Base-by-base conservation (phyloP, 2,888 invertebrate species). In the Catocala fraxini region DNA sequence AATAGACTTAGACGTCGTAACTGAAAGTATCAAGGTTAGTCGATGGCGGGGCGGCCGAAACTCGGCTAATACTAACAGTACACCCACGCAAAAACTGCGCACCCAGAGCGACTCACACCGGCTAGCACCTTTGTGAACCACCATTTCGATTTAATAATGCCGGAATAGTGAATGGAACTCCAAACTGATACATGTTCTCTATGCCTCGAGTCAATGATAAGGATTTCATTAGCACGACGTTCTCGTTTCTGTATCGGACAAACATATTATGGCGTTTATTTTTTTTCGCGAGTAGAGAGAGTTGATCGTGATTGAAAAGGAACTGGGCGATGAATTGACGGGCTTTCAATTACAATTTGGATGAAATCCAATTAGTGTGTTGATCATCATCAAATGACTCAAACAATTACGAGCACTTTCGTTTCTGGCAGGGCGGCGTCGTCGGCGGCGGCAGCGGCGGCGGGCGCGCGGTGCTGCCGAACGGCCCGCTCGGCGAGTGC, bases 1-100 rank as follows among this genome's bases (percentile, higher is more conserved):
- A 94, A 93, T 92, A 85, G 90, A 89, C 77, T 81, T 81, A 79
- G 79, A 71, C 87, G 83, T 88, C 88, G 92, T 90, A 92, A 92
- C 93, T 91, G 92, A 93, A 92, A 92, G 92, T 92, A 94, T 92
- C 92, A 94, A 92, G 93, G 93, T 92, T 93, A 93, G 91, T 79
- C 83, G 87, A 80, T 86, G 89, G 88, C 89, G 87, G 85, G 87
- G 84, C 87, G 82, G 77, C 83, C 88, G 88, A 91, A 92, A 91
- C 89, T 91, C 91, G 90, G 92, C 89, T 92, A 92, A 90, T 89
- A 89, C 87, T 91, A 89, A 90, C 88, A 90, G 91, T 93, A 91
- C 89, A 90, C 87, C 87, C 86, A 89, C 81, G 87, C 87, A 91
- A 92, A 92, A 93, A 92, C 85, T 85, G 78, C 72, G 84, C 89